phyloP scores from a whole-genome alignment of 2,797 vertebrate species.

The Psittacula echo region DNA sequence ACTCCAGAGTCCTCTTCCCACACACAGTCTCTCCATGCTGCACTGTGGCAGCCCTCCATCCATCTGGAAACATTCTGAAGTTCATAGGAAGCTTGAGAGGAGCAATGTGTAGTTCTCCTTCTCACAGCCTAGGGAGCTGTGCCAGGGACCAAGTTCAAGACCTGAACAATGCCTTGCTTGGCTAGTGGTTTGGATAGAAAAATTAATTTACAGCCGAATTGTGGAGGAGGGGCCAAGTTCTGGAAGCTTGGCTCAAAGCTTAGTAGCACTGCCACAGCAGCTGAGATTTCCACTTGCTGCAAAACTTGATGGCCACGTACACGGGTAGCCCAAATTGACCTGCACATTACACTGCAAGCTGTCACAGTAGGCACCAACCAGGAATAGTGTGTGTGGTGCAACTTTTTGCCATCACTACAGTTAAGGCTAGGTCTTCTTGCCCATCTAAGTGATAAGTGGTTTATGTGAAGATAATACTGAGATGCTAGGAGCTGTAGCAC shows the following conservation, averaged over 20 bases:
- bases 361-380: background rate
- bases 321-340: background rate
- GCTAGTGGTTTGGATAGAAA: constrained; percentile 1
- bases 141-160: constrained; percentile 51
- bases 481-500: background rate
- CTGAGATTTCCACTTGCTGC: constrained; percentile 1
- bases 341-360: background rate
- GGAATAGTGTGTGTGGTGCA: accelerated
- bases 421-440: background rate
- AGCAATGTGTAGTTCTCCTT: background rate
- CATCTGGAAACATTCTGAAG: constrained; percentile 16
- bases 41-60: constrained; percentile 21
- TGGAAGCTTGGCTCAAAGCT: constrained; percentile 21
- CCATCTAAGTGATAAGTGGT: background rate
- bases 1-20: background rate
- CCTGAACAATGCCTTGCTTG: constrained; percentile 36
- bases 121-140: background rate
- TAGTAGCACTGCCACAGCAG: background rate
- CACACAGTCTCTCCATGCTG: background rate
- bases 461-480: background rate
- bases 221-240: background rate
- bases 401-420: background rate
- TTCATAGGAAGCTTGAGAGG: background rate
- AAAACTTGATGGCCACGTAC: background rate
- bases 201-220: background rate